Evolutionary conservation across 2,113 vertebrate species (phyloP).

Genomic region (Microcebus ravelobensis): DNA sequence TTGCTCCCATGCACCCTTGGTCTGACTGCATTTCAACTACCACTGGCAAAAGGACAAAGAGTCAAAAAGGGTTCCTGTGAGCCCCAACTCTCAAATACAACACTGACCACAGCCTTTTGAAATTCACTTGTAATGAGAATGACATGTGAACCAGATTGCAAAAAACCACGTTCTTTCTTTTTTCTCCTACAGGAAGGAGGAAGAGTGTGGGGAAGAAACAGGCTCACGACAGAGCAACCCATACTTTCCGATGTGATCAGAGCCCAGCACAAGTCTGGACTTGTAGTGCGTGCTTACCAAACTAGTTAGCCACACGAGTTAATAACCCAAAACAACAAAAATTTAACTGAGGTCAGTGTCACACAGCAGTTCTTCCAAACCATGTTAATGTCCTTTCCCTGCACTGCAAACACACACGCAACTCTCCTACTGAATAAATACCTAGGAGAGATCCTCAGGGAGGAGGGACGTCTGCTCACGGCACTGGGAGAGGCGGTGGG

Average conservation of each 20-base stretch:
- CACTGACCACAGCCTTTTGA: background rate
- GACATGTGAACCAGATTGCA: background rate
- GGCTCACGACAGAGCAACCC: background rate
- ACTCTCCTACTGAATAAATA: conserved; percentile 84
- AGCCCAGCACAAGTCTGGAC: background rate
- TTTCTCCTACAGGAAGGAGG: background rate
- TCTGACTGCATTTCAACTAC: background rate
- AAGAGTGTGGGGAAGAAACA: background rate
- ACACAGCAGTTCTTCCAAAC: conserved; percentile 13
- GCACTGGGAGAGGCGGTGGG: conserved; percentile 86
- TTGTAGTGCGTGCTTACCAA: background rate
- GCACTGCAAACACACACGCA: conserved; percentile 77
- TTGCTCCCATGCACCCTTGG: background rate
- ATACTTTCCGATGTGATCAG: background rate
- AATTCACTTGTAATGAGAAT: background rate
- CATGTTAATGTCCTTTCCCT: conserved; percentile 52
- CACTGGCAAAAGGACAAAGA: no score
- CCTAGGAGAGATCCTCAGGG: conserved; percentile 93
- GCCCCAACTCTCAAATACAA: conserved; percentile 20
- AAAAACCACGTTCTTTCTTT: background rate
- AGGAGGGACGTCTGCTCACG: conserved; percentile 85
- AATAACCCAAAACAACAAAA: conserved; percentile 61
- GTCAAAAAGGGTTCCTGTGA: background rate
- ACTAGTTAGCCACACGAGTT: conserved; percentile 70
- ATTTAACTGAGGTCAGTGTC: conserved; percentile 66